phyloP scores from a whole-genome alignment of 2,797 vertebrate species.

The Varecia variegata region DNA sequence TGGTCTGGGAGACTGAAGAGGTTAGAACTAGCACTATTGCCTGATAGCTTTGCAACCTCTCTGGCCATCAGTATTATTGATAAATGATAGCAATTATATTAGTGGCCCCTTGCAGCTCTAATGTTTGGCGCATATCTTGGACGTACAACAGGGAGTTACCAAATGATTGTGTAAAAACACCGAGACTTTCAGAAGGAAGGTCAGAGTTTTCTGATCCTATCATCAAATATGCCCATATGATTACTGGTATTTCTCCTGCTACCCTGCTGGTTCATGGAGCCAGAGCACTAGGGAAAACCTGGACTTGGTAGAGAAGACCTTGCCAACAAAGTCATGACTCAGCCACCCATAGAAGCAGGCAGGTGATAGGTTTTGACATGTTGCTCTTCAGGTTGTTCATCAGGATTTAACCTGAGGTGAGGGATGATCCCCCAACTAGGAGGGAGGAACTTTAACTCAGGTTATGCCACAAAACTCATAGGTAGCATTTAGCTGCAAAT shows the following conservation, averaged over 20 bases:
- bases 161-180: not conserved
- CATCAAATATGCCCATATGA: not conserved
- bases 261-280: not conserved
- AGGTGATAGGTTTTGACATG: conserved; percentile 58
- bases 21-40: not conserved
- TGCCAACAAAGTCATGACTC: not conserved
- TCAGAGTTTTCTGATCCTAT: not conserved
- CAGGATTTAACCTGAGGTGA: conserved; percentile 55
- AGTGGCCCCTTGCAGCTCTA: not conserved
- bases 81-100: not conserved
- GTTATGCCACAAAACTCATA: conserved; percentile 2
- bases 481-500: conserved; percentile 35
- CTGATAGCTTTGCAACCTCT: not conserved
- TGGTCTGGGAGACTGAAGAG: not conserved
- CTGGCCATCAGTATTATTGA: not conserved
- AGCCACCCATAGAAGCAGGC: conserved; percentile 12
- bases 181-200: not conserved
- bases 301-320: not conserved
- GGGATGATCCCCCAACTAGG: not conserved
- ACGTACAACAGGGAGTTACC: not conserved
- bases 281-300: not conserved
- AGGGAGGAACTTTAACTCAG: conserved; percentile 39
- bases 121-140: not conserved
- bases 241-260: not conserved
- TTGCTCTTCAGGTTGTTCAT: conserved; percentile 40